phyloP scores from a whole-genome alignment of 64 coral and sea anemone genomes.

The Stichodactyla helianthus region DNA sequence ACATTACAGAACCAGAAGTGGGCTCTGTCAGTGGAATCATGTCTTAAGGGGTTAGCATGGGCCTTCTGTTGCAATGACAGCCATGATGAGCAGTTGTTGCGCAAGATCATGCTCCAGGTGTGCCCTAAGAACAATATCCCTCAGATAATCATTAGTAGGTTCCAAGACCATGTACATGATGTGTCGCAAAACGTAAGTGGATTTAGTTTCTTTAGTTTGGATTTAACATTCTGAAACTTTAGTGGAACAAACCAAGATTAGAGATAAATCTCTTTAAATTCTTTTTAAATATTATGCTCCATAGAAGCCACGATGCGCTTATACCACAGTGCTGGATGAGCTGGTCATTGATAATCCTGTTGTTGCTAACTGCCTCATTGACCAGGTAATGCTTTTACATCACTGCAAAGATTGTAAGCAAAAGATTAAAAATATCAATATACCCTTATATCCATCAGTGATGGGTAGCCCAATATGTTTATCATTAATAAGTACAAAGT shows the following conservation, averaged over 20 bases:
- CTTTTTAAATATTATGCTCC: not conserved
- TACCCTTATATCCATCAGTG: not conserved
- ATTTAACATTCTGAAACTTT: no score
- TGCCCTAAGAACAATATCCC: constrained; percentile 53
- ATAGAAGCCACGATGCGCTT: constrained; percentile 72
- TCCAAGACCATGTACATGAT: constrained; percentile 80
- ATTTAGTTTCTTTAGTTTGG: not conserved
- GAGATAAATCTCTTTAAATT: no score
- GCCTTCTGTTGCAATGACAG: constrained; percentile 86
- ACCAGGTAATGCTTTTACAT: constrained; percentile 55
- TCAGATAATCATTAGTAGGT: constrained; percentile 76
- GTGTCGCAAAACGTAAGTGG: constrained; percentile 59
- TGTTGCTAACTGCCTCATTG: constrained; percentile 88
- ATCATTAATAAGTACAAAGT: no score
- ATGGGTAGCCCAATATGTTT: not conserved
- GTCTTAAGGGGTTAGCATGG: constrained; percentile 63
- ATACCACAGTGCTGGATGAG: constrained; percentile 74
- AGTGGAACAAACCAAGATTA: no score
- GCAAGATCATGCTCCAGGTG: constrained; percentile 54
- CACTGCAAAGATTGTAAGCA: not conserved
- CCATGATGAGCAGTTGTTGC: constrained; percentile 60
- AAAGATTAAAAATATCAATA: not conserved
- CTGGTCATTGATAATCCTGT: constrained; percentile 82
- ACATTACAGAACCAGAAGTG: constrained; percentile 70
- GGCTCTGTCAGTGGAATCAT: constrained; percentile 82